Percentiles rank a stretch among this genome's conserved stretches.
These are phyloP conservation scores for Neotoma lepida DNA, from an alignment of 2,113 vertebrate species.

Conservation along the genomic window DNA sequence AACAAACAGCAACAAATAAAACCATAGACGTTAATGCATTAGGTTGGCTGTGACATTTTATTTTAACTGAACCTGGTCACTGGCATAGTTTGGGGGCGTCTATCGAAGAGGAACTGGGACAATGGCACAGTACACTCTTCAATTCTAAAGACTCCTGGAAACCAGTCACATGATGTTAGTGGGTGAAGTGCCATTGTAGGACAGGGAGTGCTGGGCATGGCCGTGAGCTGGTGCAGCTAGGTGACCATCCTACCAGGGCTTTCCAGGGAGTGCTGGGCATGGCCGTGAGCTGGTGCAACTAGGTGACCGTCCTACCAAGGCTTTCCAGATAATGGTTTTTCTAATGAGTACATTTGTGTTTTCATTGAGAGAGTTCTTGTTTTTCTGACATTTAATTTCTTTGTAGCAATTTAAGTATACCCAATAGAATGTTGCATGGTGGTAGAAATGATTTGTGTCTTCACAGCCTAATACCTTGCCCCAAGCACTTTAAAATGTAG, in stretches of 20 bases:
- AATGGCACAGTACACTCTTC: background rate
- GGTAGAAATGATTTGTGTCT: background rate
- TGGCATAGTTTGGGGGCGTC: background rate
- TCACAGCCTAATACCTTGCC: background rate
- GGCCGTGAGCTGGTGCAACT: background rate
- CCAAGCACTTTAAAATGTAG: background rate
- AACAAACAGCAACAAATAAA: background rate
- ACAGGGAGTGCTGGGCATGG: too few species aligned
- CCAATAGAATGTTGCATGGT: background rate
- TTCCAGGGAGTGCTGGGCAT: background rate
- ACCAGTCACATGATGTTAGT: background rate
- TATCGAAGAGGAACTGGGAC: background rate
- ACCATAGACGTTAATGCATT: background rate
- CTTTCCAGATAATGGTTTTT: constrained; percentile 1
- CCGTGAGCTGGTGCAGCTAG: background rate
- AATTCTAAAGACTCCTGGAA: background rate
- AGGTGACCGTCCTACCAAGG: background rate
- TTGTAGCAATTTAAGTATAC: background rate
- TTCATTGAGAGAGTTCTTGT: background rate
- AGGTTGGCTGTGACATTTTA: background rate
- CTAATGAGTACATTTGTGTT: background rate
- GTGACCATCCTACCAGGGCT: background rate
- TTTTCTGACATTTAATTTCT: constrained; percentile 26
- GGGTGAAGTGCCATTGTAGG: background rate
- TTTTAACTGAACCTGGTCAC: constrained; percentile 24